Evolutionary conservation across 2,113 vertebrate species (phyloP), one percentile per base, ranked within the genome.

Genomic region (Phainopepla nitens): DNA sequence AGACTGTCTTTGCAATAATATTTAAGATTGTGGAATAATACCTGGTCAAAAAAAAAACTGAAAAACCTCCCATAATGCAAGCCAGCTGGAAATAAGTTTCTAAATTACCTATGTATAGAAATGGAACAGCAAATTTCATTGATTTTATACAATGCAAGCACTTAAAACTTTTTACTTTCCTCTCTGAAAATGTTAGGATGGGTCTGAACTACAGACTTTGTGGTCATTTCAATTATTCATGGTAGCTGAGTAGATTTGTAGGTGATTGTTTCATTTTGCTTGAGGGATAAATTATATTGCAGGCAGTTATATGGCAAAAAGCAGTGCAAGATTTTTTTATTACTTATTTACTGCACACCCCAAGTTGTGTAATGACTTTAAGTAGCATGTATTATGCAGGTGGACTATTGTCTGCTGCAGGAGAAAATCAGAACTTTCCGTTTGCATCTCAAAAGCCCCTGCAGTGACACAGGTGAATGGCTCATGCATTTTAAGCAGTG

Each of bases 141-240:
- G 91, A 89, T 80, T 95, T 93, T 69, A 65, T 71, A 50, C 66
- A 69, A 54, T 58, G 10, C 3, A 89, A 72, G 18, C 51, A 80
- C 36, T 93, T 68, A 87, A 71, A 82, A 66, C 24, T 61, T 58
- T 58, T 86, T 82, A 47, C 56, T 83, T 83, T 64, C 10, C 39
- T 78, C 39, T 76, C 3, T 65, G 41, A 81, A 94, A 89, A 85
- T 54, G 8, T 76, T 87, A 87, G 23, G 87, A 84, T 87, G 68
- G 53, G 57, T 87, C 72, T 95, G 77, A 89, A 56, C 61, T 87
- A 50, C 50, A 89, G 73, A 79, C 57, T 85, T 84, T 22, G 65
- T 91, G 73, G 84, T 69, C 57, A 72, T 94, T 96, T 93, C 78
- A 91, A 82, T 97, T 95, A 95, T 93, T 96, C 84, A 84, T 87